These are phyloP conservation scores for Aspidapion aeneum DNA, from an alignment of 2,888 invertebrate genomes.

Conservation along the genomic window DNA sequence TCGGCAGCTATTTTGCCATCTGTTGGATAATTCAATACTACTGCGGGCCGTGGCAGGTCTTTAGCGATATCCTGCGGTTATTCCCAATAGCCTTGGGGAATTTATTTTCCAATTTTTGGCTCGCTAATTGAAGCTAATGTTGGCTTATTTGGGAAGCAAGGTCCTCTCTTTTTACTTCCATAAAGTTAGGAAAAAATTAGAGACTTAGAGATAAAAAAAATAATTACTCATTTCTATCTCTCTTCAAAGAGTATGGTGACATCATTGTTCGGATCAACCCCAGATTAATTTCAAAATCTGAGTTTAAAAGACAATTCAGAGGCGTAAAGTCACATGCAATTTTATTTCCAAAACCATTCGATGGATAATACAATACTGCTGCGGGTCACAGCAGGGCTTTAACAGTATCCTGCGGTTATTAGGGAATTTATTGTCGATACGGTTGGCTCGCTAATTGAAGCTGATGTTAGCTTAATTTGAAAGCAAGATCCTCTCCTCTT, in stretches of 20 bases:
- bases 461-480: neutral
- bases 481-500: too few species aligned
- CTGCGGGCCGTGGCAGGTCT: neutral
- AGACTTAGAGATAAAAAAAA: too few species aligned
- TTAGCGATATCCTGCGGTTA: neutral
- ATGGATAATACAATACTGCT: slow-evolving; percentile 21
- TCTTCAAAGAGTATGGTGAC: too few species aligned
- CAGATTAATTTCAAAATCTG: too few species aligned
- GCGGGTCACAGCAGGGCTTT: neutral
- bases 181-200: too few species aligned
- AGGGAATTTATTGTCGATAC: neutral
- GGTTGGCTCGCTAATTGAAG: neutral
- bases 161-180: too few species aligned
- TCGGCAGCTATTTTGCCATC: slow-evolving; percentile 18
- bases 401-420: neutral
- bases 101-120: neutral
- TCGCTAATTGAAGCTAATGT: neutral
- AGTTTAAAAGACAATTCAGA: too few species aligned
- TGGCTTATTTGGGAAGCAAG: neutral
- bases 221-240: too few species aligned
- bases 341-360: too few species aligned
- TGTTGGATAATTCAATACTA: slow-evolving; percentile 24
- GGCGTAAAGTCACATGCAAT: too few species aligned
- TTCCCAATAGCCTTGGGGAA: neutral
- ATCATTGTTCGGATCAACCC: too few species aligned